Conservation (phyloP, 2,888 invertebrate genomes). For the Caenorhabditis zanzibari region DNA sequence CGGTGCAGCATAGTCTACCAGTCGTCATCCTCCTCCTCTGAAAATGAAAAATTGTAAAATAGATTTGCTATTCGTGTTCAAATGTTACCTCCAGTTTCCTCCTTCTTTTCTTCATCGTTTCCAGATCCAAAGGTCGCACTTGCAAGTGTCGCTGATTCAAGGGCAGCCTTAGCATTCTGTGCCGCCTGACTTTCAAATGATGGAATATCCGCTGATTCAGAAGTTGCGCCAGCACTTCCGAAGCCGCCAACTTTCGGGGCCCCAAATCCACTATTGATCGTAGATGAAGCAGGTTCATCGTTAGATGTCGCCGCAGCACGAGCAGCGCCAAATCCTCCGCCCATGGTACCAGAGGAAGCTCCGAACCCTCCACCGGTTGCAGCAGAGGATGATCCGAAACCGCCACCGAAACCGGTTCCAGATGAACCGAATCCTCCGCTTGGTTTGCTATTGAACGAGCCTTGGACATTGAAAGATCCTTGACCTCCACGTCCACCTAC, state of each 20-base stretch:
- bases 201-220: neutral
- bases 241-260: neutral
- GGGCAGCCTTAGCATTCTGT: neutral
- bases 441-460: neutral
- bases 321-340: constrained; percentile 19
- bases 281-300: constrained; percentile 1
- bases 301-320: neutral
- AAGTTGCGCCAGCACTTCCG: neutral
- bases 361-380: constrained; percentile 13
- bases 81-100: neutral
- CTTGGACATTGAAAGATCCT: neutral
- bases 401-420: constrained; percentile 6
- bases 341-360: neutral
- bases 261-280: neutral
- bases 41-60: neutral
- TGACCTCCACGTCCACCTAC: constrained; percentile 19
- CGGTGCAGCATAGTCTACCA: neutral
- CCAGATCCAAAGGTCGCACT: constrained; percentile 10
- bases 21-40: constrained; percentile 18
- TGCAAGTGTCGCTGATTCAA: neutral
- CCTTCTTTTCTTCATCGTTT: constrained; percentile 16
- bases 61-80: neutral
- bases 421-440: constrained; percentile 2
- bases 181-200: neutral
- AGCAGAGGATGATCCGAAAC: neutral